Evolutionary conservation across 1,140 invertebrate genomes (phyloP), one percentile per base, ranked within the genome.

Genomic region (Carcinoscorpius rotundicauda): DNA sequence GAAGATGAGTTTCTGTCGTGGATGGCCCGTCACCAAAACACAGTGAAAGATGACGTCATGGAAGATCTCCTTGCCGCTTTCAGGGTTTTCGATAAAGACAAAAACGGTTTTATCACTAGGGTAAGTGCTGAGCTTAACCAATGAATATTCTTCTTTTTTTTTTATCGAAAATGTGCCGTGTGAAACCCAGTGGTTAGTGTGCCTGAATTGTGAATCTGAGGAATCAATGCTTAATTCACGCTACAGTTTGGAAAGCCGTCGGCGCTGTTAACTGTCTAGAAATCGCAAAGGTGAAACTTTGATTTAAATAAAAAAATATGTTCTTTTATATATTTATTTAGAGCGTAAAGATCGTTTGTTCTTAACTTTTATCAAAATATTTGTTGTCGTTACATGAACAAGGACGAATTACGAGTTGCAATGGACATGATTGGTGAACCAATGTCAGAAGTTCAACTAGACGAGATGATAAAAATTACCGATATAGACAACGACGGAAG

Each of bases 381-480:
- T 29, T 29, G 29, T 29, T 29, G 29, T 29, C 2, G 29, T 29
- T 29, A 29, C 29, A 29, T 29, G 29, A 29, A 29, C 29, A 8
- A 69, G 68, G 86, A 87, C 73, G 87, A 88, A 76, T 76, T 88
- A 51, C 81, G 82, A 71, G 78, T 81, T 59, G 87, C 86, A 6
- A 85, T 88, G 80, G 85, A 88, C 76, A 85, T 87, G 80, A 88
- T 88, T 72, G 86, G 86, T 51, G 87, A 88, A 76, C 81, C 81
- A 3, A 81, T 87, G 60, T 85, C 85, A 2, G 86, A 88, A 70
- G 77, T 80, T 67, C 86, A 87, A 73, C 77, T 88, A 49, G 84
- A 84, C 72, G 83, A 87, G 69, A 81, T 88, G 74, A 78, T 88
- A 61, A 80, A 80, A 66, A 80, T 86, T 62, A 86, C 86, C 3